Conservation (phyloP, 2,797 vertebrate genomes). For the Amniataba percoides region DNA sequence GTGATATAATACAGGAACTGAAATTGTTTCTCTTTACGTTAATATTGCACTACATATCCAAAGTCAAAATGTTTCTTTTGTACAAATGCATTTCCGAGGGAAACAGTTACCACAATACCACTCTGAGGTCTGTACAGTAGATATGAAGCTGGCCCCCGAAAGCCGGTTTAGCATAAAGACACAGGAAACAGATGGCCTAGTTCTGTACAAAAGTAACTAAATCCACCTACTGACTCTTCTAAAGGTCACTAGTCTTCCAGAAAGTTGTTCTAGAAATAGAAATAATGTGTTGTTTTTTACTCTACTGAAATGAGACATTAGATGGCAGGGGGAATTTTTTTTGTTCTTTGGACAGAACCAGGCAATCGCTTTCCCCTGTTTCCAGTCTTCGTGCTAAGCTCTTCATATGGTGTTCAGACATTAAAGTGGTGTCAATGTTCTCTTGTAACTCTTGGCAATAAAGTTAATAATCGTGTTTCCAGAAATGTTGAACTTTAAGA, state of each 20-base stretch:
- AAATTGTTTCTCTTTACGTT: constrained; percentile 9
- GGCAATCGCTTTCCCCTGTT: neutral
- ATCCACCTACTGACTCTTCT: neutral
- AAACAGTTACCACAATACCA: neutral
- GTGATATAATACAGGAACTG: neutral
- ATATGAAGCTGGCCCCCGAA: neutral
- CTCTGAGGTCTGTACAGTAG: neutral
- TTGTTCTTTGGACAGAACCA: neutral
- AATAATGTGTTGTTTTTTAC: neutral
- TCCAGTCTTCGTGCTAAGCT: neutral
- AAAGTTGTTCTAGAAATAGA: neutral
- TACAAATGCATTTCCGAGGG: neutral
- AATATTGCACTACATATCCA: neutral
- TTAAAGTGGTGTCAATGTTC: neutral
- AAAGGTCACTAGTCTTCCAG: neutral
- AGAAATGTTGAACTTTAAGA: neutral
- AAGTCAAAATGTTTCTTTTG: neutral
- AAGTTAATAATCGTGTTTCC: neutral
- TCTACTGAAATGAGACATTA: neutral
- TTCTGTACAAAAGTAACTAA: neutral
- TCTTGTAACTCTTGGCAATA: neutral
- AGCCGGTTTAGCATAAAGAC: neutral
- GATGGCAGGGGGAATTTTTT: neutral
- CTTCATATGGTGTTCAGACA: neutral
- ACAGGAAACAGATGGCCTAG: neutral